Evolutionary conservation across 2,797 vertebrate species (phyloP).

Genomic region (Leuciscus waleckii): DNA sequence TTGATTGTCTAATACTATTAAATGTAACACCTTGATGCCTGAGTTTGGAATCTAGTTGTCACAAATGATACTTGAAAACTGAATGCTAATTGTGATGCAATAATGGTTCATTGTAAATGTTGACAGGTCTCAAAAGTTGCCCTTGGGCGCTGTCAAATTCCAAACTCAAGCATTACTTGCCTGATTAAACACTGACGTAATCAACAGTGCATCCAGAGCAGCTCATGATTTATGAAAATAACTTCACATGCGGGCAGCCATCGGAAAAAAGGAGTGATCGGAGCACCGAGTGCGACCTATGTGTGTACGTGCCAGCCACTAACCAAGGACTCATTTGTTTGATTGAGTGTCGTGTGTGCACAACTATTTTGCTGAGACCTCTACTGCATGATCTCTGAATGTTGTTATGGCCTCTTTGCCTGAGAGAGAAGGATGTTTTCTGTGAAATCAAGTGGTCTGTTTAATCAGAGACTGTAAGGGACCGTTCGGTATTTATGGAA

Average conservation of each 20-base stretch:
- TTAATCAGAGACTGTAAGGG: constrained; percentile 2
- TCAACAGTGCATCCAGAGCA: constrained; percentile 2
- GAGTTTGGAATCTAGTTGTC: constrained; percentile 2
- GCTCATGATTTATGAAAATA: constrained; percentile 39
- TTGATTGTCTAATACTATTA: constrained; percentile 26
- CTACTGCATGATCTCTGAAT: neutral
- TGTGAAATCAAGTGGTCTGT: neutral
- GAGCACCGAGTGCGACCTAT: neutral
- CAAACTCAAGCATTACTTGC: constrained; percentile 35
- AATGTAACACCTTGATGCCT: neutral
- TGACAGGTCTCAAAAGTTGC: constrained; percentile 45
- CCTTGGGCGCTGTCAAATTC: constrained; percentile 39
- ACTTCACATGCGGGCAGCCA: neutral
- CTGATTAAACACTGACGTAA: constrained; percentile 36
- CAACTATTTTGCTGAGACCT: constrained; percentile 12
- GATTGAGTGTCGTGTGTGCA: constrained; percentile 7
- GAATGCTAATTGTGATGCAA: constrained; percentile 26
- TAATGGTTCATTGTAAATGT: constrained; percentile 25
- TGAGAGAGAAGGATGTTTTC: constrained; percentile 1
- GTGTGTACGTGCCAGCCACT: constrained; percentile 11
- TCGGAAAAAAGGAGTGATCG: neutral
- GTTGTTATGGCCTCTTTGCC: neutral
- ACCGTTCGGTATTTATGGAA: too few species aligned
- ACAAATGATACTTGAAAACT: constrained; percentile 13
- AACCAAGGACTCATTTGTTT: constrained; percentile 29